Percentiles rank a stretch among this genome's conserved stretches.
These are phyloP conservation scores for Oncorhynchus masou DNA, from an alignment of 2,113 vertebrate genomes.

Conservation along the genomic window DNA sequence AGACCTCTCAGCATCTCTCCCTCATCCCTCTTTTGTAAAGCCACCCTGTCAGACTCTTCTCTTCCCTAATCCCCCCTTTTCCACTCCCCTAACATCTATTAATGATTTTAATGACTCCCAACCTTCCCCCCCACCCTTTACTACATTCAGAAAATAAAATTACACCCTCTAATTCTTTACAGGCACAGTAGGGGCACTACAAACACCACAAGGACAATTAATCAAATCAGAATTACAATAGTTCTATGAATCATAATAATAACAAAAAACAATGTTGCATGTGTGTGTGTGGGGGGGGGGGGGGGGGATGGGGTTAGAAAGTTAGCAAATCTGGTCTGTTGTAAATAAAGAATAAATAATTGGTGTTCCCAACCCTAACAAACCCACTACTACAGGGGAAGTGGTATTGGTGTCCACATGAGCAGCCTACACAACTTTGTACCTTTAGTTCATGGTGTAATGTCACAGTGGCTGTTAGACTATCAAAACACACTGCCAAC, in stretches of 20 bases:
- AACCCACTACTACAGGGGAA: too few species aligned
- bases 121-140: neutral
- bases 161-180: neutral
- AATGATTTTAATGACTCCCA: neutral
- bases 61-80: neutral
- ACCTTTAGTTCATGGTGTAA: too few species aligned
- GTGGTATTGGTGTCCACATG: too few species aligned
- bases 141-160: neutral
- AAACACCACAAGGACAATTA: constrained; percentile 15
- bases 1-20: neutral
- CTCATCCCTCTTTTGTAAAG: neutral
- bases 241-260: constrained; percentile 11
- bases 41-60: neutral
- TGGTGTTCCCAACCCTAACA: too few species aligned
- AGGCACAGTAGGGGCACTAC: constrained; percentile 12
- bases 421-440: too few species aligned
- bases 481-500: too few species aligned
- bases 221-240: constrained; percentile 11
- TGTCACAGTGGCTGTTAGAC: too few species aligned
- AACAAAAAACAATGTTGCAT: constrained; percentile 22
- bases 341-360: neutral
- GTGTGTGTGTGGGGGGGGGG: neutral
- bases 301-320: too few species aligned
- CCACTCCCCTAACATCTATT: neutral
- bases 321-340: constrained; percentile 22